phyloP scores from a whole-genome alignment of 2,888 invertebrate genomes.

The Netelia fuscicornis region DNA sequence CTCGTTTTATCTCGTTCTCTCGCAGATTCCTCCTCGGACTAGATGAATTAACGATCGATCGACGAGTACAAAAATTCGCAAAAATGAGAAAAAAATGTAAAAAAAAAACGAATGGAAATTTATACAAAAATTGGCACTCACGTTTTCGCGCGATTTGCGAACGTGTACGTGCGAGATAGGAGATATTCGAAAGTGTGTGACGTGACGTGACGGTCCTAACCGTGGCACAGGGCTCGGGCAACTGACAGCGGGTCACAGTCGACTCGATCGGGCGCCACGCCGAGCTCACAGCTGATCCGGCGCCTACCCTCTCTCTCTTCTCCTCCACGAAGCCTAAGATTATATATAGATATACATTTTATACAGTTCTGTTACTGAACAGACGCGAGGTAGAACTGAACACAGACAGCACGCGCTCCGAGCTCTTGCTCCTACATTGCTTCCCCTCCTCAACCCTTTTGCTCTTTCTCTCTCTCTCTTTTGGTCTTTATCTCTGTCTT shows the following conservation, averaged over 20 bases:
- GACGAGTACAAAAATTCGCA: not conserved
- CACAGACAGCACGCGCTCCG: not conserved
- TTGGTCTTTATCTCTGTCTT: too few species aligned
- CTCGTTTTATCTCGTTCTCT: not conserved
- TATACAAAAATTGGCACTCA: constrained; percentile 31
- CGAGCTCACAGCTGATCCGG: constrained; percentile 81
- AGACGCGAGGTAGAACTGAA: not conserved
- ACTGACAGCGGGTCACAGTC: constrained; percentile 84
- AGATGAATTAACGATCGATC: constrained; percentile 38
- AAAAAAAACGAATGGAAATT: not conserved
- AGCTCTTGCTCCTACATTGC: not conserved
- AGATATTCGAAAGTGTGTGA: constrained; percentile 55
- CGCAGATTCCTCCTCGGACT: constrained; percentile 26
- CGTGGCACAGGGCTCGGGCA: constrained; percentile 85
- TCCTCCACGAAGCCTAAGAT: constrained; percentile 29
- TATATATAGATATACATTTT: constrained; percentile 29
- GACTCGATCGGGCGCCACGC: constrained; percentile 79
- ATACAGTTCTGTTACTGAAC: not conserved
- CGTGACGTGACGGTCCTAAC: constrained; percentile 82
- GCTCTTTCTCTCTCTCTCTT: too few species aligned
- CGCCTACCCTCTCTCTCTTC: constrained; percentile 72
- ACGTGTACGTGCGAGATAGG: not conserved
- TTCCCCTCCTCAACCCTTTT: not conserved
- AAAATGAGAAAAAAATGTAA: not conserved
- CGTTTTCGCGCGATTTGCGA: constrained; percentile 1